phyloP scores from a whole-genome alignment of 2,888 invertebrate species.

The Heliconius aoede region DNA sequence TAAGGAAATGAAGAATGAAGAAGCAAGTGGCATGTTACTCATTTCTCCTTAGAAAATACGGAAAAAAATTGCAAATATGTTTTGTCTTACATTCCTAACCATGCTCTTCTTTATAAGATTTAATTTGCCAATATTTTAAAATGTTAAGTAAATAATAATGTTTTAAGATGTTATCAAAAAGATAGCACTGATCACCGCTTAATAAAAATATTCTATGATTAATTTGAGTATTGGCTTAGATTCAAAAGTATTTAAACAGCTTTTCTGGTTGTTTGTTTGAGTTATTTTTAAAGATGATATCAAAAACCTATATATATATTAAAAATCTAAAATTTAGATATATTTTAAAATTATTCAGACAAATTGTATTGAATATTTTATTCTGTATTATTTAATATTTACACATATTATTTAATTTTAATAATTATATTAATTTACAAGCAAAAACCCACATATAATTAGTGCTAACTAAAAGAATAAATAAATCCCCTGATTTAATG shows the following conservation, averaged over 20 bases:
- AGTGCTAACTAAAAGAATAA: not conserved
- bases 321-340: not conserved
- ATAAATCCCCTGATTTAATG: not conserved
- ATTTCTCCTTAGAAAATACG: not conserved
- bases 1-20: no score
- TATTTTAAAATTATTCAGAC: no score
- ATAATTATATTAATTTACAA: not conserved
- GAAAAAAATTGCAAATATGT: no score
- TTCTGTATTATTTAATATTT: not conserved
- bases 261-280: not conserved
- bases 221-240: slow-evolving; percentile 28
- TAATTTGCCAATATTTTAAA: not conserved
- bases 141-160: no score
- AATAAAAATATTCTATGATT: slow-evolving; percentile 28
- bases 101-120: not conserved
- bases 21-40: no score
- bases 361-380: not conserved
- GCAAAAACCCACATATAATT: not conserved
- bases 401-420: not conserved
- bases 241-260: slow-evolving; percentile 28
- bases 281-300: slow-evolving; percentile 21
- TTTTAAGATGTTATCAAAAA: not conserved
- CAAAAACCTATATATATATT: not conserved
- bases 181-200: slow-evolving; percentile 4
- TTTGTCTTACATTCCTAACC: not conserved